Base-by-base conservation (phyloP, 1,140 invertebrate species). In the Drosophila neocordata region DNA sequence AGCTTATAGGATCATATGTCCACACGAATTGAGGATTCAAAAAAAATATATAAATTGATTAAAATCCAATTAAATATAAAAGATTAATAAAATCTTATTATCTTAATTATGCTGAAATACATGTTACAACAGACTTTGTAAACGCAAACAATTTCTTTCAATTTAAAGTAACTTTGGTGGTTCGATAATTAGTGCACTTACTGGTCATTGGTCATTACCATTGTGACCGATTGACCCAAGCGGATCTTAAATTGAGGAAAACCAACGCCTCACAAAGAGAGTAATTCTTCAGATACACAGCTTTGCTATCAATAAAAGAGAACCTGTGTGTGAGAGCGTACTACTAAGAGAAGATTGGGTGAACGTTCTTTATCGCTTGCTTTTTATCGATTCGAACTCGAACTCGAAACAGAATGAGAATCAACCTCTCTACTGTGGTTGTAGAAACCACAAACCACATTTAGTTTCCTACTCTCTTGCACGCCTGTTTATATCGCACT, bases 191-290 rank as follows among this genome's bases (percentile, higher is more conserved):
- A 56, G n/a, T 34, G 27, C 27, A 35, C 53, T 55, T n/a, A 31
- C 27, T 31, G n/a, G n/a, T 11, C 9, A 15, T 34, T 27, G 13
- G 18, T 56, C 27, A 56, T 34, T 56, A 35, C 27, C 53, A 56
- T 56, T 56, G 51, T 53, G 53, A 56, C 53, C 53, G 53, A 34
- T 56, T 56, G 53, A 56, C 53, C 53, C 11, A 56, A 18, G 53
- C 13, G 18, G 31, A 31, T 18, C 51, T 18, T 27, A 53, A 53
- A 34, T 34, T 56, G n/a, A 56, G 8, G 12, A 22, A 11, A 13
- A 18, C 52, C 52, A 55, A 55, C 52, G 52, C 52, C 52, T 34
- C 24, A 34, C 5, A 9, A n/a, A 13, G 53, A 55, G 27, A 34
- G 27, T 5, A 24, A 22, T 24, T 52, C 48, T 22, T n/a, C n/a